Evolutionary conservation across 1,140 invertebrate genomes (phyloP), one percentile per base, ranked within the genome.

Genomic region (Dreissena polymorpha): DNA sequence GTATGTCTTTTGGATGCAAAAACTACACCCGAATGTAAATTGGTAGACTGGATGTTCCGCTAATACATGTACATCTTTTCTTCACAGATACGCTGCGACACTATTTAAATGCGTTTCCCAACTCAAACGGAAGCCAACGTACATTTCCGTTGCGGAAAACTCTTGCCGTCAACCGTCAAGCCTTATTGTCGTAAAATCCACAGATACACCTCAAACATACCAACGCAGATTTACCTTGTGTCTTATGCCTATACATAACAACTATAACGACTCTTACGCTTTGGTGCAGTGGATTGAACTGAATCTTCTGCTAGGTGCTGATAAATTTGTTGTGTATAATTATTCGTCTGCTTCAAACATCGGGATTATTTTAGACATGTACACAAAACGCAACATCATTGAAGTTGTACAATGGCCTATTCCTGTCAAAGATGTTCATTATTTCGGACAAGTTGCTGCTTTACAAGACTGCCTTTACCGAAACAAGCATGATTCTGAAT

Each of bases 211-310:
- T 12, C 8, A 0, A 14, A 0, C 49, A 5, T 70, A 69, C 53
- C 51, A 65, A 67, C 23, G 71, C 18, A 29, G 86, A 5, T 95
- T 99, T 29, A 97, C 96, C 5, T 95, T 98, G 18, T 99, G 98
- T 92, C 96, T 99, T 13, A 98, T 98, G 88, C 97, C 98, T 0
- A 94, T 99, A 55, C 97, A 98, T 92, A 98, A 96, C 89, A 95
- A 96, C 85, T 99, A 98, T 92, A 96, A 97, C 90, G 94, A 95
- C 88, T 86, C 87, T n/a, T 85, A 93, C 64, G 96, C 97, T 93
- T 93, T 99, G 80, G 94, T 98, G 80, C 97, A 99, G 93, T 98
- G 98, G 94, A 95, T 99, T 82, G 98, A 99, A 93, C 93, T 99
- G 71, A 97, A 99, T 90, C 94, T 95, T 10, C 92, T 99, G 23